phyloP scores from a whole-genome alignment of 1,140 invertebrate genomes.

The Philaenus spumarius region DNA sequence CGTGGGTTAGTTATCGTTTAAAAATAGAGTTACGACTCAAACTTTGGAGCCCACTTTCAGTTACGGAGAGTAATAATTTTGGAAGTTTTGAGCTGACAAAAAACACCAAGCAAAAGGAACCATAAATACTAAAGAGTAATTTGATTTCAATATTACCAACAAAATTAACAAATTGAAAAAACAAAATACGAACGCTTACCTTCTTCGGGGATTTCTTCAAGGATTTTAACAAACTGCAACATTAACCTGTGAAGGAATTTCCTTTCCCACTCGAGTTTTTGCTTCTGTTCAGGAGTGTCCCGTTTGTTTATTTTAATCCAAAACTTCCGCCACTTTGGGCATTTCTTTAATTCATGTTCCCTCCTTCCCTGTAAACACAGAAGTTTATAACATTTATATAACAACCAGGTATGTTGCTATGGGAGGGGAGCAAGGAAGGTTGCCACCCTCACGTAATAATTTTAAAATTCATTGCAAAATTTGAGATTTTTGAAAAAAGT shows the following conservation, averaged over 20 bases:
- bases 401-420: no score
- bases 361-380: conserved; percentile 56
- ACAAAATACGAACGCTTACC: conserved; percentile 35
- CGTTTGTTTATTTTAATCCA: conserved; percentile 87
- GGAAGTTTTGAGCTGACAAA: neutral
- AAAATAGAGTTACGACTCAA: no score
- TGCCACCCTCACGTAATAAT: no score
- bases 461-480: no score
- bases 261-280: conserved; percentile 78
- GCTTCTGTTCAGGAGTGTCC: conserved; percentile 61
- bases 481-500: no score
- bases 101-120: neutral
- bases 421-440: no score
- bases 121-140: neutral
- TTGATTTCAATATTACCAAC: neutral
- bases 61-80: no score
- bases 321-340: conserved; percentile 87
- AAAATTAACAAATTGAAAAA: neutral
- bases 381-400: no score
- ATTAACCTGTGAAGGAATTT: conserved; percentile 84
- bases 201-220: conserved; percentile 70
- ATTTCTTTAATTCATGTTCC: conserved; percentile 76
- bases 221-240: conserved; percentile 79
- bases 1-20: no score
- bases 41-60: no score